Evolutionary conservation across 2,888 invertebrate species (phyloP).

Genomic region (Tachystola acroxantha): DNA sequence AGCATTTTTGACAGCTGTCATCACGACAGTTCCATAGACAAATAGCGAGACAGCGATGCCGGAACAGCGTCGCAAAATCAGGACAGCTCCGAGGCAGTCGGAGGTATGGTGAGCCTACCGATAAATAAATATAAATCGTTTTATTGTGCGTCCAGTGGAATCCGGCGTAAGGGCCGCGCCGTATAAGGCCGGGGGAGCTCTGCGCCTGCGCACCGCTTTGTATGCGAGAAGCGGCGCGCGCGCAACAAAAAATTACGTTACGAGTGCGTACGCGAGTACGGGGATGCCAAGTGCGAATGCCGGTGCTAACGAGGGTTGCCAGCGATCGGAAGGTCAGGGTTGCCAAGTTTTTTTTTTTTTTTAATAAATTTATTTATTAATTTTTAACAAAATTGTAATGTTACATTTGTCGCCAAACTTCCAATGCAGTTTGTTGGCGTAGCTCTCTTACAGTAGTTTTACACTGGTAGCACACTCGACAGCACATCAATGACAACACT

Average conservation of each 20-base stretch:
- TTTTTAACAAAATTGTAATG: too few species aligned
- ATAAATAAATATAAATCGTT: slow-evolving; percentile 71
- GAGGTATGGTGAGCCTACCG: slow-evolving; percentile 36
- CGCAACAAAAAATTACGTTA: slow-evolving; percentile 66
- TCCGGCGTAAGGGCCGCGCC: slow-evolving; percentile 62
- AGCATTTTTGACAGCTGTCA: too few species aligned
- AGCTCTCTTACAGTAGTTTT: too few species aligned
- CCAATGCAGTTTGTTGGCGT: too few species aligned
- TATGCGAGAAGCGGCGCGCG: slow-evolving; percentile 32
- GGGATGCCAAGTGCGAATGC: slow-evolving; percentile 53
- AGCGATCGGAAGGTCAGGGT: slow-evolving; percentile 17
- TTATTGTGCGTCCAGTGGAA: slow-evolving; percentile 62
- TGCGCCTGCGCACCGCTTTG: slow-evolving; percentile 20
- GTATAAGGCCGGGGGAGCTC: slow-evolving; percentile 64
- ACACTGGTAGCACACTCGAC: too few species aligned
- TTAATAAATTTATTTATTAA: too few species aligned
- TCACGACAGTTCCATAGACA: too few species aligned
- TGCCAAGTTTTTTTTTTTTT: slow-evolving; percentile 14
- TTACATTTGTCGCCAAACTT: too few species aligned
- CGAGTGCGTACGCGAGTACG: slow-evolving; percentile 62
- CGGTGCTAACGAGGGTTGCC: slow-evolving; percentile 37
- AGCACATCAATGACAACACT: too few species aligned
- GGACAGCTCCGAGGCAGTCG: not conserved
- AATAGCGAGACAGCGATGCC: too few species aligned
- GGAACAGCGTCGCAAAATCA: not conserved